Evolutionary conservation across 2,797 vertebrate genomes (phyloP).

Genomic region (Molossus molossus): DNA sequence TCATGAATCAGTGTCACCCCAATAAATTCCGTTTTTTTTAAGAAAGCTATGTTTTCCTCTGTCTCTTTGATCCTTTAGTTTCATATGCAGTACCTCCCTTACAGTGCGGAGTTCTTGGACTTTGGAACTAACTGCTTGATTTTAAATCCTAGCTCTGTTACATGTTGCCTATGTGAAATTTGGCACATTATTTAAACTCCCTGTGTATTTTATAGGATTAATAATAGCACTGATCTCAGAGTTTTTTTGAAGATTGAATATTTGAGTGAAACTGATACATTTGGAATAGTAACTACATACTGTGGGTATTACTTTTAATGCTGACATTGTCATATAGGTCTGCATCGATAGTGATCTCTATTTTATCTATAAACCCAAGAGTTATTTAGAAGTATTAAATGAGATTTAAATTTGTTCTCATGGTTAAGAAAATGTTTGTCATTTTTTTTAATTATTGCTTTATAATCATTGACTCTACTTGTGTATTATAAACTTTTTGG

Average conservation of each 20-base stretch:
- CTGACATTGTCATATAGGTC: not conserved
- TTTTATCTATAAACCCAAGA: not conserved
- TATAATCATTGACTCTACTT: not conserved
- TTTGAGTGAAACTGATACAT: not conserved
- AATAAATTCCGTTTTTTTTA: not conserved
- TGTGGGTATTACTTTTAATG: not conserved
- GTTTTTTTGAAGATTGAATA: slow-evolving; percentile 1
- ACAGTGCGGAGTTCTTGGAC: not conserved
- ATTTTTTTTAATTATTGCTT: not conserved
- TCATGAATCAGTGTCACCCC: not conserved
- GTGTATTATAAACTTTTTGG: not conserved
- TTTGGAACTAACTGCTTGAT: not conserved
- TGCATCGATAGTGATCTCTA: not conserved
- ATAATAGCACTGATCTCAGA: not conserved
- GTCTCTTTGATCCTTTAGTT: slow-evolving; percentile 36
- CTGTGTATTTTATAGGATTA: not conserved
- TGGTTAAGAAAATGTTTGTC: not conserved
- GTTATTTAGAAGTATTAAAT: not conserved
- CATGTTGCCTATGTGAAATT: not conserved
- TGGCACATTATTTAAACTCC: not conserved
- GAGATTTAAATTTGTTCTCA: not conserved
- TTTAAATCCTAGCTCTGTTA: not conserved
- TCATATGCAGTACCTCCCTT: not conserved
- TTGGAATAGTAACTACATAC: not conserved
- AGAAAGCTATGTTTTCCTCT: not conserved